Base-by-base conservation (phyloP, 2,113 vertebrate species). In the Pterocles gutturalis region DNA sequence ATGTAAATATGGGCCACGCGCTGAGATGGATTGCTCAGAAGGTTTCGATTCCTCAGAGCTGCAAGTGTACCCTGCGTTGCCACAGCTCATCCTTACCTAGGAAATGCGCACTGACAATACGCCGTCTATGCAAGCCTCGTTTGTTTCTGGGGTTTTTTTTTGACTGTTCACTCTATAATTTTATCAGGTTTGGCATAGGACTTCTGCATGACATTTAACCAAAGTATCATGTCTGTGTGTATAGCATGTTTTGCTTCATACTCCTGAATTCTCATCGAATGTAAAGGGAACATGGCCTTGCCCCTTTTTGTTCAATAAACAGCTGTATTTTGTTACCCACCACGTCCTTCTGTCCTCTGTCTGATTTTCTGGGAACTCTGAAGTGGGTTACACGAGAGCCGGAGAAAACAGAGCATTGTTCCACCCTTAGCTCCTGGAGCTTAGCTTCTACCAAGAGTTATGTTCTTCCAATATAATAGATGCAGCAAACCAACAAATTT, bases 91-190 rank as follows among this genome's bases (percentile, higher is more conserved):
- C 91, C 82, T 94, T 72, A 86, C 86, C 24, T 93, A 91, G 91
- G 73, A 83, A 77, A 93, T 88, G 64, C 21, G 60, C 96, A 96
- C 90, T 94, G 92, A 89, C 75, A 97, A 95, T 92, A 94, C 64
- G 88, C 95, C 57, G 87, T 97, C 98, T 98, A 98, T 98, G 98
- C 98, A 98, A 98, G 89, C 92, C 95, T 97, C 41, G 57, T 51
- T 16, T 17, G 9, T 53, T 53, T 53, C 51, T 28, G 13, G 51
- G 25, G 41, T 41, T 77, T 72, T 86, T 77, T 92, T 93, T 93
- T 76, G 95, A 97, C 87, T 97, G 96, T 96, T 97, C 89, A 79
- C 95, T 65, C 77, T 95, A 41, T 96, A 88, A 70, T 97, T 96
- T 93, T 92, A 95, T 83, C 96, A 94, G 96, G 94, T 98, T 97